A percentile compares a stretch with the other conserved stretches of the same genome.
These are phyloP conservation scores for Allolobophora icterica DNA, from an alignment of 2,888 invertebrate genomes.

Conservation along the genomic window DNA sequence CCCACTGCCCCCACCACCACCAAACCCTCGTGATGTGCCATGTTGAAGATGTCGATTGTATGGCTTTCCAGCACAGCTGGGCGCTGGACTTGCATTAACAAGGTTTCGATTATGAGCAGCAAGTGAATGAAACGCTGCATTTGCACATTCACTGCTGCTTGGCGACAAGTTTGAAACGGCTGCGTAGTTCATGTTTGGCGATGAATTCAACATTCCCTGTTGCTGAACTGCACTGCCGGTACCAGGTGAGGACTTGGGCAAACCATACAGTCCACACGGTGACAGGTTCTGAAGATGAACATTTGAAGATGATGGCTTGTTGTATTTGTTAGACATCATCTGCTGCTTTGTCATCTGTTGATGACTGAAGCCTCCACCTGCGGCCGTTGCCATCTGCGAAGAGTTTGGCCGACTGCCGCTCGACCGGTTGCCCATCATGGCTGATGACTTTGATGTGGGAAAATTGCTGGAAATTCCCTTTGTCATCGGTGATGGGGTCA, in stretches of 20 bases:
- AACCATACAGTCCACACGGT: background rate
- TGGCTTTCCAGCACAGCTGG: conserved; percentile 43
- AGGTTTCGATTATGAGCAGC: conserved; percentile 48
- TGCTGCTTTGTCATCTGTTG: conserved; percentile 25
- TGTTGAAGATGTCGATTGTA: conserved; percentile 42
- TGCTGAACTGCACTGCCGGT: background rate
- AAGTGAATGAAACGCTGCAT: conserved; percentile 51
- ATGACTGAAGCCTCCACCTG: background rate
- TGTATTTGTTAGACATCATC: conserved; percentile 22
- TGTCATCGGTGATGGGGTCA: background rate
- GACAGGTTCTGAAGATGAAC: conserved; percentile 23
- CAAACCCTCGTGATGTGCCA: conserved; percentile 44
- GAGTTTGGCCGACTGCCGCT: background rate
- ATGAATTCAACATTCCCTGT: conserved; percentile 18
- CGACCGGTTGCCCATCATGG: conserved; percentile 21
- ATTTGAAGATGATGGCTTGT: background rate
- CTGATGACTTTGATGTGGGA: background rate
- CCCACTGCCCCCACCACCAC: background rate
- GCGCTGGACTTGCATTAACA: conserved; percentile 48
- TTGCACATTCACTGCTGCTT: conserved; percentile 38
- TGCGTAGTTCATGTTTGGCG: conserved; percentile 17
- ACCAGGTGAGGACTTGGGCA: conserved; percentile 9
- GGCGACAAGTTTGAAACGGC: conserved; percentile 34
- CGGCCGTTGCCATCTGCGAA: background rate
- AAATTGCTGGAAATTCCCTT: conserved; percentile 13